Base-by-base conservation (phyloP, 2,888 invertebrate genomes). In the Polydrusus cervinus region DNA sequence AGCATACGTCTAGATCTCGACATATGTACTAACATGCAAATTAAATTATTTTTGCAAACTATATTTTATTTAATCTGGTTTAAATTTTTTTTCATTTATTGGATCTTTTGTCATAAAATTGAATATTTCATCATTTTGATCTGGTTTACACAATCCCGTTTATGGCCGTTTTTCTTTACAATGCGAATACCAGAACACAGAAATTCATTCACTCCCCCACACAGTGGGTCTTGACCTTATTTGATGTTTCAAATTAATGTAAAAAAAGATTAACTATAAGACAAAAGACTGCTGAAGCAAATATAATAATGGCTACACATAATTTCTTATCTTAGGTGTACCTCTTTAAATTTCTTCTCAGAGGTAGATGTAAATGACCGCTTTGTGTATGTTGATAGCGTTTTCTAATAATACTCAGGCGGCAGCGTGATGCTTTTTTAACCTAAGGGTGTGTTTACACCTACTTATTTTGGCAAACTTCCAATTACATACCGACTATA, bases 311-410 rank as follows among this genome's bases (percentile, higher is more conserved):
- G 5, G 34, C 49, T 49, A 47, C 38, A 70, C n/a, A 51, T 34
- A 43, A 13, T 34, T 43, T 49, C 30, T 34, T 34, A 34, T 49
- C 18, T 25, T 64, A 30, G 9, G 14, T 30, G 30, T 30, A 34
- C 20, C n/a, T 60, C 14, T 60, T 38, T 14, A 55, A 34, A 34
- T 34, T 55, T 55, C 7, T 55, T 34, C 51, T 60, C 16, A 62
- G 62, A 55, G 64, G 34, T 40, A 45, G 30, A 69, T 69, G 69
- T 74, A 74, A 74, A 74, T 74, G 55, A 69, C 69, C 69, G 62
- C 9, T 6, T 34, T 34, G 34, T 34, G 34, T 34, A 34, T 8
- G 1, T 34, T 34, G 6, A 10, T 10, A 34, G 34, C 65, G 34
- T 65, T 64, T 71, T 65, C 71, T 64, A 71, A 55, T 57, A 57